phyloP scores from a whole-genome alignment of 2,888 invertebrate genomes.

The Syrista parreyssii region DNA sequence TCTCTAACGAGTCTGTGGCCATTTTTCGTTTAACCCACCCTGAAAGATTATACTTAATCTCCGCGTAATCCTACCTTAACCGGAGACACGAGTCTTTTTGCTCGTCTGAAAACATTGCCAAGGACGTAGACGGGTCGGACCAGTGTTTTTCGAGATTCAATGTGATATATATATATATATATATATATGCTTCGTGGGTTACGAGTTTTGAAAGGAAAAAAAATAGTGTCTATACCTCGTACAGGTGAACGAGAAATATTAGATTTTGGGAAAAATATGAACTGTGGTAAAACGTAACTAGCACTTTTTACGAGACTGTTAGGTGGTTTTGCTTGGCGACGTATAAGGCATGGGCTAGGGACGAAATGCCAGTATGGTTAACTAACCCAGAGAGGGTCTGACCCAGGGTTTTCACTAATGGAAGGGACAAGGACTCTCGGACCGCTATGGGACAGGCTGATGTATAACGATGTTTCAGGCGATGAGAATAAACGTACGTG shows the following conservation, averaged over 20 bases:
- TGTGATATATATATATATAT: not conserved
- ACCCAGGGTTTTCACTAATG: slow-evolving; percentile 45
- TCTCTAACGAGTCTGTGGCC: not conserved
- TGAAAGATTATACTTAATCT: not conserved
- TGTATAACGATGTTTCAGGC: not conserved
- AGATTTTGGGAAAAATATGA: not conserved
- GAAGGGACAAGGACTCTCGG: slow-evolving; percentile 33
- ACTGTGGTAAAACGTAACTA: not conserved
- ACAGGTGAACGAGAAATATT: not conserved
- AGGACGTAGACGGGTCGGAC: not conserved
- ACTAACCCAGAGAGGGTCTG: slow-evolving; percentile 22
- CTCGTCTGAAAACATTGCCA: not conserved
- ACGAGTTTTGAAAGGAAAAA: too few relatives aligned
- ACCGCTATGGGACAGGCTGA: not conserved
- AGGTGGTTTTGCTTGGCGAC: not conserved
- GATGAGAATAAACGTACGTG: not conserved
- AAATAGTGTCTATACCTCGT: not conserved
- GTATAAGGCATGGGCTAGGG: slow-evolving; percentile 16
- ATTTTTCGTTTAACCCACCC: not conserved
- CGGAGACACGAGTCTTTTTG: not conserved
- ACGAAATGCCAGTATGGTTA: slow-evolving; percentile 13
- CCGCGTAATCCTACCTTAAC: not conserved
- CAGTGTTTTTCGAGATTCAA: not conserved
- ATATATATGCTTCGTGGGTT: not conserved
- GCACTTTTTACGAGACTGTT: not conserved